Conservation (phyloP, 2,797 vertebrate species). For the Strix occidentalis region DNA sequence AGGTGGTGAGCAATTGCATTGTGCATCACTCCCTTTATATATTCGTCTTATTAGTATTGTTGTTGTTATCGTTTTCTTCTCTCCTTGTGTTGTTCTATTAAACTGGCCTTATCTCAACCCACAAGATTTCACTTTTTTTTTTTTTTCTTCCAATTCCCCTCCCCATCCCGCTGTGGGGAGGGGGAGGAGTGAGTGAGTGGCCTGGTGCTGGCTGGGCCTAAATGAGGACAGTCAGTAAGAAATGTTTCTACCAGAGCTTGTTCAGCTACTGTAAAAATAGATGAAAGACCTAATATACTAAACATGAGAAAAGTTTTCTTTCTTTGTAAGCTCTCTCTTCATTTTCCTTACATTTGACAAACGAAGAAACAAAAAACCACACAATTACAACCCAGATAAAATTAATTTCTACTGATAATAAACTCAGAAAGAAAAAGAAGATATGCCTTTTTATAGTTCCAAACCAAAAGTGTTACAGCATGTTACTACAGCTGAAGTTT, state of each 20-base stretch:
- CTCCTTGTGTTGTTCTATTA: too few species aligned
- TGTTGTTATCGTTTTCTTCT: too few species aligned
- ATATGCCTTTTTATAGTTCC: neutral
- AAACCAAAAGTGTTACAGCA: neutral
- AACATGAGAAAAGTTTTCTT: neutral
- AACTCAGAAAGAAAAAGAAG: neutral
- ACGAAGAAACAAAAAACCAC: neutral
- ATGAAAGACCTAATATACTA: neutral
- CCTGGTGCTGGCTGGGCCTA: too few species aligned
- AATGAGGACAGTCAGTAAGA: neutral
- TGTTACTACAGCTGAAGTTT: neutral
- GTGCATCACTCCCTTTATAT: too few species aligned
- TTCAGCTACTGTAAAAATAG: neutral
- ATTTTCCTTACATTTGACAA: neutral
- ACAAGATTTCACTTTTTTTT: too few species aligned
- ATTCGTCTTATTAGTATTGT: too few species aligned
- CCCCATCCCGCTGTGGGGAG: too few species aligned
- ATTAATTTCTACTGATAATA: neutral
- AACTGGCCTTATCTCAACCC: too few species aligned
- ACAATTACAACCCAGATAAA: neutral
- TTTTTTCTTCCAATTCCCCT: too few species aligned
- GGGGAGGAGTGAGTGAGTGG: too few species aligned
- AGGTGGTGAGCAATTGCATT: too few species aligned
- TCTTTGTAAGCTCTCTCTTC: neutral
- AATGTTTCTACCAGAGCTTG: neutral